Base-by-base conservation (phyloP, 2,113 vertebrate species). In the Abramis brama region DNA sequence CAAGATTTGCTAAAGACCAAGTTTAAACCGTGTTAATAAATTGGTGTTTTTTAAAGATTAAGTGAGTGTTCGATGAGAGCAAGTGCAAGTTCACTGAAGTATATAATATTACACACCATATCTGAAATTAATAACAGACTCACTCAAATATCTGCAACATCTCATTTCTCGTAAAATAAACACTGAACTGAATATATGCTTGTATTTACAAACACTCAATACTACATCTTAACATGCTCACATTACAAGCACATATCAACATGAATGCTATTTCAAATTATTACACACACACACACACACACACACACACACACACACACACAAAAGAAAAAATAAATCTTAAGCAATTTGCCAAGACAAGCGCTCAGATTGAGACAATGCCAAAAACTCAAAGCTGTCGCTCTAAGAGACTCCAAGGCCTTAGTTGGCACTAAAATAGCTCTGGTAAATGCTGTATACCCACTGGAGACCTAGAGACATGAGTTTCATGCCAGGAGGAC, bases 401-500 rank as follows among this genome's bases (percentile, higher is more conserved):
- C 47, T 82, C 21, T 33, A 2, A 82, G 6, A 82, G 27, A 71
- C 80, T 70, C 60, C 25, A 47, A 19, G 45, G 43, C 21, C 45
- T 68, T 70, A 70, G 21, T 25, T 83, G 47, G 50, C 47, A 73
- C 23, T 57, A 83, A 71, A 57, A 23, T 39, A 55, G 60, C 80
- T 70, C 17, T 70, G 64, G 11, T 55, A 82, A 70, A 52, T 19
- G 78, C 68, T 84, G 60, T 84, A 57, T 57, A 64, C 76, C 57
- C 71, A 81, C 43, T 79, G 52, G 45, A 86, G 45, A 57, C 83
- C 79, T 70, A 57, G 83, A 88, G 81, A 47, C 27, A 1, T 25
- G 45, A 45, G 71, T 78, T 73, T 79, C 79, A 45, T 85, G 85
- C 82, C 88, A 87, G 77, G 52, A 74, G 76, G 66, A 85, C 17